These are phyloP conservation scores for Seira sanloemensis DNA, from an alignment of 2,888 invertebrate species.

Conservation along the genomic window DNA sequence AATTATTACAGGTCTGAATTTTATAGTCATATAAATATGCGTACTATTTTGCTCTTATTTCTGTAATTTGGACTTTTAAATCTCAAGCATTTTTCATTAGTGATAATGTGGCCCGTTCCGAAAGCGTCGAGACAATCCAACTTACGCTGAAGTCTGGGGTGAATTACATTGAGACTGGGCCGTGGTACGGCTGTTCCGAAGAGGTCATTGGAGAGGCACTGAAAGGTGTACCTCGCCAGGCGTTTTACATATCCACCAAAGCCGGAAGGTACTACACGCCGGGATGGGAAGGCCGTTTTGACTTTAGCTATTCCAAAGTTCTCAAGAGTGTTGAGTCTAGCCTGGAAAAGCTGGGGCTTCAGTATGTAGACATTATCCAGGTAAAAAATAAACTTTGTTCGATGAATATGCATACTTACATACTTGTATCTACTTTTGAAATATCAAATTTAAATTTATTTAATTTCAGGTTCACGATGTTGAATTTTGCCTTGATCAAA, in stretches of 20 bases:
- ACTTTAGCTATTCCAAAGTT: slow-evolving; percentile 87
- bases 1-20: slow-evolving; percentile 83
- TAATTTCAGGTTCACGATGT: slow-evolving; percentile 89
- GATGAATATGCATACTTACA: no score
- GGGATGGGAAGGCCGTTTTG: slow-evolving; percentile 81
- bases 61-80: not conserved
- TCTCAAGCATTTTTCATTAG: slow-evolving; percentile 10
- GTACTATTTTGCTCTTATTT: slow-evolving; percentile 54
- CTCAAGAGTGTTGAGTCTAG: slow-evolving; percentile 86
- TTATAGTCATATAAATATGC: slow-evolving; percentile 73
- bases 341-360: slow-evolving; percentile 83
- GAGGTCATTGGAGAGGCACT: slow-evolving; percentile 88
- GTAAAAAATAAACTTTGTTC: slow-evolving; percentile 79
- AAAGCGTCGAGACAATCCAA: slow-evolving; percentile 82
- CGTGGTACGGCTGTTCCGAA: slow-evolving; percentile 91
- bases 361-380: slow-evolving; percentile 93
- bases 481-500: slow-evolving; percentile 87
- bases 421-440: no score
- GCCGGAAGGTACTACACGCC: slow-evolving; percentile 77
- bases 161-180: slow-evolving; percentile 94
- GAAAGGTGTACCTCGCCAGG: slow-evolving; percentile 84
- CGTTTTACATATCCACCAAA: slow-evolving; percentile 95
- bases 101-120: slow-evolving; percentile 49
- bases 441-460: no score
- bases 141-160: slow-evolving; percentile 86